Base-by-base conservation (phyloP, 2,888 invertebrate genomes). In the Ecliptopera silaceata region DNA sequence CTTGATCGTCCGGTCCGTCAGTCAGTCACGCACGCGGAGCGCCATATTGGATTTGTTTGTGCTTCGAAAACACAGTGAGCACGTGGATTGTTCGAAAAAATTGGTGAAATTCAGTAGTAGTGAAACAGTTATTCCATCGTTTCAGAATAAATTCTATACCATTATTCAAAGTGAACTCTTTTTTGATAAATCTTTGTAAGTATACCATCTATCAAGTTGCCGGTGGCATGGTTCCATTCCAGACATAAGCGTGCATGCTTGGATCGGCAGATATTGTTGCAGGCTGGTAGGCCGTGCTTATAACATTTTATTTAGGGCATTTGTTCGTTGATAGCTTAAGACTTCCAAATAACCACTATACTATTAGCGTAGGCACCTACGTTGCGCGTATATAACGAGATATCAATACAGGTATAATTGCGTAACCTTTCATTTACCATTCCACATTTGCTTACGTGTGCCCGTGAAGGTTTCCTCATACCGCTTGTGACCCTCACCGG, bases 1-100 rank as follows among this genome's bases (percentile, higher is more conserved):
- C 10, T 44, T 31, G 31, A 31, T 31, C 2, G 31, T 2, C 11
- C 5, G 31, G 11, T 31, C 31, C 3, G 31, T 31, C n/a, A 6
- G 31, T 29, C 31, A 31, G n/a, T 11, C 11, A n/a, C 11, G n/a
- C n/a, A n/a, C 36, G 39, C 17, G 26, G n/a, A 52, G 69, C 92
- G 94, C 94, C 94, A 94, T 94, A 92, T 94, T 94, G 93, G 88
- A 90, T 92, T 90, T 91, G 91, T 88, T 87, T 92, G 92, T 92
- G 91, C 90, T 80, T 88, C 79, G 87, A 93, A 93, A 94, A 94
- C 93, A 93, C 92, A 93, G 93, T 91, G 92, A 93, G 94, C 94
- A 94, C 94, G 94, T 94, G 94, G 93, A 94, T 86, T 81, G 77
- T 88, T 85, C 74, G 84, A 82, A 79, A 77, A 74, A 78, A 77